Evolutionary conservation across 2,113 vertebrate species (phyloP), one percentile per base, ranked within the genome.

Genomic region (Caloenas nicobarica): DNA sequence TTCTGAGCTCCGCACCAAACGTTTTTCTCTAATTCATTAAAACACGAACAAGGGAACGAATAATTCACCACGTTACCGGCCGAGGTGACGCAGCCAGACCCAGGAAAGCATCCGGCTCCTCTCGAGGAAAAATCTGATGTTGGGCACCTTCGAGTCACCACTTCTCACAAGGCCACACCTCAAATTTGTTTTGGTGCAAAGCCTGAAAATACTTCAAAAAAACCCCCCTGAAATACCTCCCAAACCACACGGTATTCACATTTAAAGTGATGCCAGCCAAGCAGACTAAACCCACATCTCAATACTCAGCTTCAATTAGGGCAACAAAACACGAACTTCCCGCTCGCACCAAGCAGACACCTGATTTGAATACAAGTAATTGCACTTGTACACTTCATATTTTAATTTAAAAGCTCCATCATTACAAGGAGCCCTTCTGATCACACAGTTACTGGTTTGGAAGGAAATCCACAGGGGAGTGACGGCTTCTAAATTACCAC

Each of bases 21-120:
- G 8, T 50, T 83, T 57, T 64, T 31, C 21, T 40, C 18, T 11
- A 28, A 10, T 7, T 58, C 24, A 31, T 46, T 34, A 34, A n/a
- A 65, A 44, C 5, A 7, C 3, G n/a, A 42, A 34, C 3, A 44
- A 44, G 19, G 33, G 36, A 56, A 54, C 15, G 16, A 74, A 31
- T 6, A 2, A n/a, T 10, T 38, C 8, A 22, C 8, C 8, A 18
- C 8, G 4, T 26, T 16, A 26, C 1, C 18, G 51, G 36, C 28
- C 44, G n/a, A 10, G 0, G 0, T 9, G 7, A 11, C 1, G 2
- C 1, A 10, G 76, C 29, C 34, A 11, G 48, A n/a, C 3, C 23
- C 11, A 74, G n/a, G 10, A n/a, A 22, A 22, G 25, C 2, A 3
- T 33, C 28, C 23, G 17, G 56, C 26, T 64, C 58, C 16, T 21